phyloP scores from a whole-genome alignment of 2,113 vertebrate genomes.

The Calypte anna region DNA sequence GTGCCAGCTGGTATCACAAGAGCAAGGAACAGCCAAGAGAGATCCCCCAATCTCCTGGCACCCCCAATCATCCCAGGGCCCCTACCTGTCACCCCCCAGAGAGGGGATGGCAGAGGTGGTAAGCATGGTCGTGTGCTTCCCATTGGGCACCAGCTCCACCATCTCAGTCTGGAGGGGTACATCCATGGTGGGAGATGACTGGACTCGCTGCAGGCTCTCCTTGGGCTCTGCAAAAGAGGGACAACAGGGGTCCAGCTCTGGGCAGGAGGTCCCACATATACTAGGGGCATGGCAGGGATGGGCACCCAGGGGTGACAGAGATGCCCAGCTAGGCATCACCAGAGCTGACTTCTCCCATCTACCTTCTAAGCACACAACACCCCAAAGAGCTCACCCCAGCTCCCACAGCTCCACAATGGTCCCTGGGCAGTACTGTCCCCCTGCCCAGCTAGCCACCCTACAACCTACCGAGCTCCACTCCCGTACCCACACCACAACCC shows the following conservation, averaged over 20 bases:
- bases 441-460: rapidly evolving
- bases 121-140: constrained; percentile 63
- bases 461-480: rapidly evolving
- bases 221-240: constrained; percentile 33
- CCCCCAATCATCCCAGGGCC: rapidly evolving
- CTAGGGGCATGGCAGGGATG: not conserved
- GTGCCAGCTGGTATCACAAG: not conserved
- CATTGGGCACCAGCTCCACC: constrained; percentile 82
- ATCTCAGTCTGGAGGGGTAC: constrained; percentile 75
- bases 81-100: constrained; percentile 66
- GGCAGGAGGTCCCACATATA: not conserved
- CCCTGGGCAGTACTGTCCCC: rapidly evolving
- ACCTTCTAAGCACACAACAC: rapidly evolving
- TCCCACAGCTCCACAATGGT: not conserved
- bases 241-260: not conserved
- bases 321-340: not conserved
- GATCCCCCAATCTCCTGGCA: not conserved
- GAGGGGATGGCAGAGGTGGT: not conserved
- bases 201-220: not conserved
- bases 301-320: not conserved
- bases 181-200: not conserved
- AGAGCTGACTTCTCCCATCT: not conserved
- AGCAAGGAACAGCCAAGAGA: not conserved
- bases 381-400: not conserved
- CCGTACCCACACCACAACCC: rapidly evolving